These are phyloP conservation scores for Brevipalpus yothersi DNA, from an alignment of 1,140 invertebrate genomes.

Conservation along the genomic window DNA sequence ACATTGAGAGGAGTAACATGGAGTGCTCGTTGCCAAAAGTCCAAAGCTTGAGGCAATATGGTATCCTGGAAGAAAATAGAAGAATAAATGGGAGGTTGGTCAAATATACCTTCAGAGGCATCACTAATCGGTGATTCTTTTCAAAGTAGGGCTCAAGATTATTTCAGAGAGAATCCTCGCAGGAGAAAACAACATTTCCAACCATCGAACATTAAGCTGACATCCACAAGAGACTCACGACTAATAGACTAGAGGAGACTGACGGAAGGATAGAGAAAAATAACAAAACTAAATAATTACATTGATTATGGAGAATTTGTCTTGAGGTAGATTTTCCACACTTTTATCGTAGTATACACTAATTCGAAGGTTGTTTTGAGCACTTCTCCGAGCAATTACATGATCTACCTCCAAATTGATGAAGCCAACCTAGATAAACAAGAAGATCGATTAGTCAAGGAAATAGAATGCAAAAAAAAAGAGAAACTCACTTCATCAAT, in stretches of 20 bases:
- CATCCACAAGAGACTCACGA: too few species aligned
- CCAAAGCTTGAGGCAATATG: conserved; percentile 63
- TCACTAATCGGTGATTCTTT: background rate
- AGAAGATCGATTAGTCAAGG: background rate
- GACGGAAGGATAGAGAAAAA: background rate
- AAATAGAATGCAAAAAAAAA: background rate
- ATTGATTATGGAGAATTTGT: conserved; percentile 59
- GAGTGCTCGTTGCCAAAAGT: conserved; percentile 73
- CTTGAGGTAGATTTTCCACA: conserved; percentile 57
- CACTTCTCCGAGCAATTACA: conserved; percentile 35
- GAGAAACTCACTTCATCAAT: background rate
- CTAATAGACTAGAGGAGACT: too few species aligned
- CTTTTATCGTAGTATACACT: conserved; percentile 68
- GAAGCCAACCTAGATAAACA: background rate
- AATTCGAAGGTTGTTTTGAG: conserved; percentile 60
- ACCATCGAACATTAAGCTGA: too few species aligned
- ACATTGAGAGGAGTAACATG: conserved; percentile 54
- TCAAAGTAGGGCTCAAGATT: too few species aligned
- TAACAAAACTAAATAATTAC: conserved; percentile 29
- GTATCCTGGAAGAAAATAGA: conserved; percentile 39
- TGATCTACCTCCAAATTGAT: background rate
- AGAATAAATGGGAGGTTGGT: background rate
- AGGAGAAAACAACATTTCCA: too few species aligned
- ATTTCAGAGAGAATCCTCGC: too few species aligned
- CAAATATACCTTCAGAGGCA: background rate